Base-by-base conservation (phyloP, 2,797 vertebrate species). In the Aphelocoma californica region DNA sequence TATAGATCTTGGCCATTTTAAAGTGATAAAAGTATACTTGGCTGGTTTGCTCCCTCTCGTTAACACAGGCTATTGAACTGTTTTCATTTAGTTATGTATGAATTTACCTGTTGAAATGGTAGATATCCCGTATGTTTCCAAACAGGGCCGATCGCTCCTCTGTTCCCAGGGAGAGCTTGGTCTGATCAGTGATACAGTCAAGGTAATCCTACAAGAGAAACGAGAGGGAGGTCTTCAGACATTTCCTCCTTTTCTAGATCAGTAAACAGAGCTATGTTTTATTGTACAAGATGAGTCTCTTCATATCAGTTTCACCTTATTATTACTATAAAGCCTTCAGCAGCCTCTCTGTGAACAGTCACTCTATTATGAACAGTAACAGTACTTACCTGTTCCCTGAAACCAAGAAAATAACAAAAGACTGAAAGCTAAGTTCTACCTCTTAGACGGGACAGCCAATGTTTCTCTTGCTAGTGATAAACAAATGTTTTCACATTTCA, bases 51-150 rank as follows among this genome's bases (percentile, higher is more conserved):
- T 85, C 25, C 25, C 24, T 62, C 47, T 19, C 0, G 1, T 38
- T 82, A 67, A 57, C 2, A 5, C 8, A 74, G n/a, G 23, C 15
- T 74, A 18, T 4, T 24, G 13, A 79, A 61, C 42, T 82, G 45
- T 66, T 87, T 66, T 71, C 14, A 51, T 15, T 56, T 32, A 64
- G 61, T 57, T 20, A 69, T 65, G 80, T 47, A 86, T 73, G 29
- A 61, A 87, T 97, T 97, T 97, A 99, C 99, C 99, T 99, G 97
- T 99, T 99, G 92, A 99, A 99, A 97, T 83, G 97, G 97, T 99
- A 99, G 97, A 99, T 99, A 94, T 99, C 99, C 80, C 93, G 95
- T 96, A 99, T 99, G 97, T 99, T 99, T 96, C 99, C 99, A 92
- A 99, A 99, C 50, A 99, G 98, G 71, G 99, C 99, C 28, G 98